Percentiles rank a stretch among this genome's conserved stretches.
Evolutionary conservation across 2,113 vertebrate genomes (phyloP).

Genomic region (Cavia aperea): DNA sequence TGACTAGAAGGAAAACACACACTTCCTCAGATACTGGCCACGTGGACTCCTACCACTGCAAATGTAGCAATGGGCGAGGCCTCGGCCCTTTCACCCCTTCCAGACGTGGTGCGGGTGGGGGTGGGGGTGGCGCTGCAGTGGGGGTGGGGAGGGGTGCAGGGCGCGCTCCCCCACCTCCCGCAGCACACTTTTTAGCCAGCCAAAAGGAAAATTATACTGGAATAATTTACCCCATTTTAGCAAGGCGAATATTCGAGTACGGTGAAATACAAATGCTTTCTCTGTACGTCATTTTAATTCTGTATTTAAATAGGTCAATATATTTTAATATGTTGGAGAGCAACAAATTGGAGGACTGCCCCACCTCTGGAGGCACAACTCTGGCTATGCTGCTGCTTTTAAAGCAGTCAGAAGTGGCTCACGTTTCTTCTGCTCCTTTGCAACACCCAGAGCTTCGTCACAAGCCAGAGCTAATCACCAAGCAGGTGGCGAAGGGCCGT

Average conservation of each 20-base stretch:
- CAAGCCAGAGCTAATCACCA: too few relatives aligned
- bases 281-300: neutral
- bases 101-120: neutral
- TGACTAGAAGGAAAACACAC: neutral
- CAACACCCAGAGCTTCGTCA: neutral
- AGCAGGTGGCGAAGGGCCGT: neutral
- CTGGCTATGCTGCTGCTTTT: neutral
- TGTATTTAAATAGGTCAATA: neutral
- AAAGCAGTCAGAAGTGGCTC: neutral
- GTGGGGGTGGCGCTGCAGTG: neutral
- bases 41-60: neutral
- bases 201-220: neutral
- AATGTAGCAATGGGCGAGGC: neutral
- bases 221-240: neutral
- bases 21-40: neutral
- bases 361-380: neutral
- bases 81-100: neutral
- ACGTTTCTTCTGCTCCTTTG: neutral
- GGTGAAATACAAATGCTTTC: neutral
- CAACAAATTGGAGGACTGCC: neutral
- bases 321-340: neutral
- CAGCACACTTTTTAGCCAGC: neutral
- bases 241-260: neutral
- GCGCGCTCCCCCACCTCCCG: neutral
- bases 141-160: neutral